Evolutionary conservation across 1,140 invertebrate species (phyloP), one percentile per base, ranked within the genome.

Genomic region (Paralvinella palmiformis): DNA sequence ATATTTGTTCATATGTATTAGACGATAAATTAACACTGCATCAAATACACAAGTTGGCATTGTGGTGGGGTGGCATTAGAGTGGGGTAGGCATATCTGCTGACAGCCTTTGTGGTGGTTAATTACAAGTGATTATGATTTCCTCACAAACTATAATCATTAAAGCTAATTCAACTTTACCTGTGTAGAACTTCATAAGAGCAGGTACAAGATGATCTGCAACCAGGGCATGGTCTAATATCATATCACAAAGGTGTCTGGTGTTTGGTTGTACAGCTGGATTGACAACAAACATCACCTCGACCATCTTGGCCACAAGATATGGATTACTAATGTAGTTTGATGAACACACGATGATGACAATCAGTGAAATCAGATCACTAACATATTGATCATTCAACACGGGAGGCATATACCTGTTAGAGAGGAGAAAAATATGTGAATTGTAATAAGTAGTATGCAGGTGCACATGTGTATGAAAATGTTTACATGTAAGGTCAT

Each of bases 111-210:
- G n/a, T n/a, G n/a, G n/a, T n/a, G n/a, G n/a, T n/a, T n/a, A n/a
- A n/a, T n/a, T n/a, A n/a, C n/a, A n/a, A n/a, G n/a, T n/a, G n/a
- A n/a, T n/a, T n/a, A n/a, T n/a, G n/a, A n/a, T n/a, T n/a, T n/a
- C n/a, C n/a, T n/a, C n/a, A n/a, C n/a, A n/a, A n/a, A n/a, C n/a
- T n/a, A n/a, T n/a, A n/a, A n/a, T n/a, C n/a, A n/a, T n/a, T n/a
- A n/a, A n/a, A n/a, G n/a, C n/a, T n/a, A n/a, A n/a, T n/a, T n/a
- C n/a, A n/a, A n/a, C n/a, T n/a, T 61, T 69, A 84, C 83, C 85
- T 66, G 94, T 94, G 79, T 98, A 99, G 81, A 98, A 98, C 80
- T 94, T 94, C 92, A 98, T 96, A 0, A 99, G 83, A 20, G 90
- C 88, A 58, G 92, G 89, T 0, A 93, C 90, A 37, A 98, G 80